Conservation (phyloP, 2,888 invertebrate genomes). For the Mimumesa dahlbomi region DNA sequence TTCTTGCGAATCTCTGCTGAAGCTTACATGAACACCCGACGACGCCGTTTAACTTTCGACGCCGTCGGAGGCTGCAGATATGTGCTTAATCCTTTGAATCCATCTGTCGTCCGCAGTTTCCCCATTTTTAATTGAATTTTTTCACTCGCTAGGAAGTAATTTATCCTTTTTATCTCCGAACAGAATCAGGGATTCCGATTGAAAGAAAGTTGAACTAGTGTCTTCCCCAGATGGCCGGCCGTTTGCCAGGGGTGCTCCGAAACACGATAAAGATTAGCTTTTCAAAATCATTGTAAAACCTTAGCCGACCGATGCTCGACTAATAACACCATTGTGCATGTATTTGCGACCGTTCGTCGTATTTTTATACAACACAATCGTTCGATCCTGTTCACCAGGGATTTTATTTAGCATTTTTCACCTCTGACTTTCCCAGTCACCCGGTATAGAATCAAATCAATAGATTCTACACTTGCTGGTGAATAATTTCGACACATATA, state of each 20-base stretch:
- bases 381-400: too few relatives aligned
- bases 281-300: conserved; percentile 43
- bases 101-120: conserved; percentile 67
- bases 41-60: conserved; percentile 44
- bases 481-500: too few relatives aligned
- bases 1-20: conserved; percentile 46
- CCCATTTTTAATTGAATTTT: conserved; percentile 70
- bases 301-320: too few relatives aligned
- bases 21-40: conserved; percentile 18
- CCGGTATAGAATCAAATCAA: too few relatives aligned
- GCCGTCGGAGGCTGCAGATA: conserved; percentile 36
- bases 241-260: conserved; percentile 55
- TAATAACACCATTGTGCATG: too few relatives aligned
- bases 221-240: conserved; percentile 63
- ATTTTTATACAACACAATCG: too few relatives aligned
- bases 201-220: conserved; percentile 69
- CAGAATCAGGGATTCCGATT: conserved; percentile 70
- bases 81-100: conserved; percentile 64
- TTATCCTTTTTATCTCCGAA: conserved; percentile 70
- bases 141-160: conserved; percentile 65
- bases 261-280: conserved; percentile 56
- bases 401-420: too few relatives aligned
- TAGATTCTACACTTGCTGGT: too few relatives aligned
- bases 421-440: too few relatives aligned
- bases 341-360: too few relatives aligned